Evolutionary conservation across 2,888 invertebrate species (phyloP).

Genomic region (Hemithea aestivaria): DNA sequence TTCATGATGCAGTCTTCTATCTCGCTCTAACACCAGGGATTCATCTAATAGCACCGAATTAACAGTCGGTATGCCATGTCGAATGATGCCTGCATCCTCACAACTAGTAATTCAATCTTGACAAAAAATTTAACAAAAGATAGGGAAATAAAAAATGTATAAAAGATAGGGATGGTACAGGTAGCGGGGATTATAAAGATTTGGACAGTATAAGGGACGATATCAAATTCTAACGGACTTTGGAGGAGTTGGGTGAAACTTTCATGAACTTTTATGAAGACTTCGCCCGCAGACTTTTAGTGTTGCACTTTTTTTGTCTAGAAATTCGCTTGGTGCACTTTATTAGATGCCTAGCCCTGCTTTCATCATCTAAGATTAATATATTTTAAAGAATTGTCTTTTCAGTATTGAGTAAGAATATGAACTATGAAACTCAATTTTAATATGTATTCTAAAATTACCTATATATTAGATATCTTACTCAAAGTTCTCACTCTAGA

Average conservation of each 20-base stretch:
- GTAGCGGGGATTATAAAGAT: slow-evolving; percentile 57
- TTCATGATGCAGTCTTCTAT: slow-evolving; percentile 16
- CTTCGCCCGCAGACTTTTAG: background rate
- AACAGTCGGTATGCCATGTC: slow-evolving; percentile 70
- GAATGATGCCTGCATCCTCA: slow-evolving; percentile 66
- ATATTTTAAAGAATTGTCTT: no score
- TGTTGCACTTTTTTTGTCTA: no score
- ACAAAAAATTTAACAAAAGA: slow-evolving; percentile 59
- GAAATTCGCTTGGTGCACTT: no score
- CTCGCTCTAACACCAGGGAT: slow-evolving; percentile 22
- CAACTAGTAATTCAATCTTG: slow-evolving; percentile 67
- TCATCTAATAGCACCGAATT: slow-evolving; percentile 48
- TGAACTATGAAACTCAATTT: no score
- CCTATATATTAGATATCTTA: no score
- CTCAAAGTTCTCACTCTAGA: no score
- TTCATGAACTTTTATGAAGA: background rate
- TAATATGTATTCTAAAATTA: no score
- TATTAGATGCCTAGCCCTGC: no score
- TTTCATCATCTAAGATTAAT: no score
- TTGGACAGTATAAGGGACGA: slow-evolving; percentile 28
- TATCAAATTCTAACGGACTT: slow-evolving; percentile 22
- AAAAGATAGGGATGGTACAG: slow-evolving; percentile 68
- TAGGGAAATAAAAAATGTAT: slow-evolving; percentile 54
- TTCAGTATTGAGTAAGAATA: no score
- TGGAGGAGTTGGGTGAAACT: background rate